A percentile compares a stretch with the other conserved stretches of the same genome.
These are phyloP conservation scores for Rhodeus uyekii DNA, from an alignment of 2,797 vertebrate species.

Conservation along the genomic window DNA sequence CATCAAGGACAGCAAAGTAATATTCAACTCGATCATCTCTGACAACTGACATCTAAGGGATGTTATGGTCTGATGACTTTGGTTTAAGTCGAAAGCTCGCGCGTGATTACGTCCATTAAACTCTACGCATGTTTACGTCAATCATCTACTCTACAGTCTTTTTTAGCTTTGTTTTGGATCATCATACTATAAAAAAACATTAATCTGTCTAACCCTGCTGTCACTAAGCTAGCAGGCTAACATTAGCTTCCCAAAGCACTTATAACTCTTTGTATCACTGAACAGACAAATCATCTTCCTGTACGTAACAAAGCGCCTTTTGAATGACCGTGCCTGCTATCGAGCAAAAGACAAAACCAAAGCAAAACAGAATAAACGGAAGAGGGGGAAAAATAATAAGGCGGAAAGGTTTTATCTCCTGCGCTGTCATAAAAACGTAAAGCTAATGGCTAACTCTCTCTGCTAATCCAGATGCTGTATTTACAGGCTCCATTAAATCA, in stretches of 20 bases:
- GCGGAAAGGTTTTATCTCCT: constrained; percentile 30
- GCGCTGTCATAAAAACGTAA: constrained; percentile 49
- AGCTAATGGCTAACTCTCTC: constrained; percentile 43
- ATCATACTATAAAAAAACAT: not conserved
- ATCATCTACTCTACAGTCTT: not conserved
- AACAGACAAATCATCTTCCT: not conserved
- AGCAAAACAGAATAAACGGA: not conserved
- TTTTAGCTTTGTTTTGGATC: fast-evolving
- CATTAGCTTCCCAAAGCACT: constrained; percentile 33
- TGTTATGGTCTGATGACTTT: not conserved
- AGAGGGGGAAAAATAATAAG: not conserved
- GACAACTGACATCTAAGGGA: constrained; percentile 18
- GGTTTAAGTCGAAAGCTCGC: not conserved
- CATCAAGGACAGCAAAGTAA: not conserved
- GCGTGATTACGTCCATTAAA: not conserved
- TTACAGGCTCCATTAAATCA: not conserved
- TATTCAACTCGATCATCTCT: not conserved
- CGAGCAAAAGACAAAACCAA: not conserved
- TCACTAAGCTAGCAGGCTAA: constrained; percentile 35
- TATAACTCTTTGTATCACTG: constrained; percentile 48
- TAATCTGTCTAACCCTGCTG: not conserved
- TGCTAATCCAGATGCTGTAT: constrained; percentile 27
- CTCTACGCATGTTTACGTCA: not conserved
- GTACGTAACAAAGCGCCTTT: not conserved
- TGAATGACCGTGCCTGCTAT: not conserved